These are phyloP conservation scores for Buphagus erythrorhynchus DNA, from an alignment of 2,797 vertebrate genomes.

Conservation along the genomic window DNA sequence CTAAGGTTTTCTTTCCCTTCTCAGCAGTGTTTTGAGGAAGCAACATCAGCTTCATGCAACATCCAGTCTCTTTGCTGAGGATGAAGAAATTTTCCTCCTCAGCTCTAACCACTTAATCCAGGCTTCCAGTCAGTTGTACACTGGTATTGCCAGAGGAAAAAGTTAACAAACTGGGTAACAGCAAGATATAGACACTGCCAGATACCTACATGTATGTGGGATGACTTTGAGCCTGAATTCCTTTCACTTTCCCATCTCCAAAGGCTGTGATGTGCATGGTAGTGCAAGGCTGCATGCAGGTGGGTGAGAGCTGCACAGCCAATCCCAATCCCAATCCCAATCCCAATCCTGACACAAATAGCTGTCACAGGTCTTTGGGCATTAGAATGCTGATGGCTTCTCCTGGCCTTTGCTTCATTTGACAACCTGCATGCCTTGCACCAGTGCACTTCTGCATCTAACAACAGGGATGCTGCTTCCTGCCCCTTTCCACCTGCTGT, in stretches of 20 bases:
- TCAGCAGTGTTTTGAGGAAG: background rate
- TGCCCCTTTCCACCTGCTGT: background rate
- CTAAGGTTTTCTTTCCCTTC: background rate
- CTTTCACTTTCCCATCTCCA: background rate
- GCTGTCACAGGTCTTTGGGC: background rate
- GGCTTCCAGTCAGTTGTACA: background rate
- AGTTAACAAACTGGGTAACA: background rate
- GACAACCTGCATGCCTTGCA: background rate
- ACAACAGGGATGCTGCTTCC: background rate
- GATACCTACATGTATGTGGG: background rate
- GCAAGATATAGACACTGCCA: background rate
- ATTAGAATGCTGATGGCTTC: background rate
- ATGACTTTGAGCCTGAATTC: background rate
- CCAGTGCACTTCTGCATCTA: background rate
- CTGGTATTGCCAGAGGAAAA: background rate
- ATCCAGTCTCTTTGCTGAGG: background rate
- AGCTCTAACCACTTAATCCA: background rate
- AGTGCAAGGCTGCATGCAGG: rapidly evolving
- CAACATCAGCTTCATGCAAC: background rate
- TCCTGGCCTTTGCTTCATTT: background rate
- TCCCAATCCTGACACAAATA: rapidly evolving
- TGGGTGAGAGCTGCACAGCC: background rate
- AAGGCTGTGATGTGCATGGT: background rate
- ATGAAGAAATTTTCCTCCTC: background rate
- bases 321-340: background rate